These are phyloP conservation scores for Graptemys geographica DNA, from an alignment of 2,797 vertebrate genomes.

Conservation along the genomic window DNA sequence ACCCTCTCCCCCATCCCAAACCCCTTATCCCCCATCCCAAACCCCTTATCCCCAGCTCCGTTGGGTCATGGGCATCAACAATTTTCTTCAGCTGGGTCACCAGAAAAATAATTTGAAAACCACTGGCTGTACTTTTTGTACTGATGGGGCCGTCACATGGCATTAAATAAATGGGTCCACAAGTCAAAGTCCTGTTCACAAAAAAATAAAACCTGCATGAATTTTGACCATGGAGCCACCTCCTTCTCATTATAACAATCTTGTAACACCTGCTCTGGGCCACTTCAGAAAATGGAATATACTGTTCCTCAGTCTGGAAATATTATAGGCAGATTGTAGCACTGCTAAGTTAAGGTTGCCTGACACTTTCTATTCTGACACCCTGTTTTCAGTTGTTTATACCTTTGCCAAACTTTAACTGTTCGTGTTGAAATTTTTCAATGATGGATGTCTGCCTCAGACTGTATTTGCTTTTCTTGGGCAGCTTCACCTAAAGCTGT, in stretches of 20 bases:
- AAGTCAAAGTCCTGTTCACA: neutral
- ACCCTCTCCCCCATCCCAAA: no score
- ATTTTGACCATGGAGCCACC: neutral
- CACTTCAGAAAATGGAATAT: neutral
- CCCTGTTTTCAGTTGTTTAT: neutral
- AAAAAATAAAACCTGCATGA: neutral
- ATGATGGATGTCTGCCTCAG: neutral
- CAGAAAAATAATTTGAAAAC: no score
- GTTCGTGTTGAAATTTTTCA: neutral
- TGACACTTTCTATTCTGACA: neutral
- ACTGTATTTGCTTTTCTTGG: neutral
- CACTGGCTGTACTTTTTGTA: neutral
- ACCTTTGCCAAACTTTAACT: neutral
- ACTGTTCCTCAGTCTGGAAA: neutral
- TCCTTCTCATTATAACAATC: neutral
- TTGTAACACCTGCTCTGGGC: neutral
- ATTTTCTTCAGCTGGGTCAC: no score
- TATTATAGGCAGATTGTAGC: neutral
- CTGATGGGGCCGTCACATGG: neutral
- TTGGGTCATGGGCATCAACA: no score
- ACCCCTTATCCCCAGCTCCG: no score
- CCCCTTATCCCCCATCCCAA: no score
- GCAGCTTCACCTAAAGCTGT: neutral
- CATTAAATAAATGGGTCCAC: neutral
- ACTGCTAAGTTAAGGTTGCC: neutral